Percentiles rank a stretch among this genome's conserved stretches.
Evolutionary conservation across 2,113 vertebrate genomes (phyloP).

Genomic region (Hirundichthys speculiger): DNA sequence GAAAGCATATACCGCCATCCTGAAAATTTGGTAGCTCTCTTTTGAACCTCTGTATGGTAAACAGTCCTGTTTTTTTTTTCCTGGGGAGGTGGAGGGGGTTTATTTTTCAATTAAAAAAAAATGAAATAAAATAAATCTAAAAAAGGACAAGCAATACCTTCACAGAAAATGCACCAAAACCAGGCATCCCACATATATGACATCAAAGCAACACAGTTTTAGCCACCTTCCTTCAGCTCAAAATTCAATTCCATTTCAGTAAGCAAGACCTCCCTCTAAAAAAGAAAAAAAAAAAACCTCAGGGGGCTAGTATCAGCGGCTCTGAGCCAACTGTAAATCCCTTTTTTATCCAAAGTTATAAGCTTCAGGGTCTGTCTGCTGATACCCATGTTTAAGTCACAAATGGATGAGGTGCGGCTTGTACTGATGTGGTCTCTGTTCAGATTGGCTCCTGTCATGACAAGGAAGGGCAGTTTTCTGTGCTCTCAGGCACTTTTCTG

Average conservation of each 20-base stretch:
- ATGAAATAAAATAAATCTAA: no score
- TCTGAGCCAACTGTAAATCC: slow-evolving; percentile 54
- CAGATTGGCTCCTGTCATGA: slow-evolving; percentile 41
- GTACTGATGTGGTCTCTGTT: slow-evolving; percentile 60
- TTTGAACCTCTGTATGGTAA: no score
- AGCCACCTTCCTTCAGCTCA: slow-evolving; percentile 11
- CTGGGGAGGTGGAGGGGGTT: no score
- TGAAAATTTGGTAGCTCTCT: no score
- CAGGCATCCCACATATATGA: not conserved
- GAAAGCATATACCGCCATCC: no score
- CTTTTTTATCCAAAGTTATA: slow-evolving; percentile 63
- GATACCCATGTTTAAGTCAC: slow-evolving; percentile 60
- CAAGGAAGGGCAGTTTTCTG: slow-evolving; percentile 36
- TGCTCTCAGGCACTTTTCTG: slow-evolving; percentile 56
- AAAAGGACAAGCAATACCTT: not conserved
- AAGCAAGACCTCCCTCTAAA: slow-evolving; percentile 18
- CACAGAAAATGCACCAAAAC: slow-evolving; percentile 1
- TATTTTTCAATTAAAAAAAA: no score
- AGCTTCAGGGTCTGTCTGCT: slow-evolving; percentile 61
- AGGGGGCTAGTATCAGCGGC: slow-evolving; percentile 69
- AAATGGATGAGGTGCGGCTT: slow-evolving; percentile 62
- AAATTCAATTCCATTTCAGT: slow-evolving; percentile 28
- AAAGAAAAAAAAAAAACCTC: slow-evolving; percentile 55
- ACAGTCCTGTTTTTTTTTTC: no score
- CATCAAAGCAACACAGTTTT: slow-evolving; percentile 5